Percentiles rank a stretch among this genome's conserved stretches.
These are phyloP conservation scores for Neoaliturus tenellus DNA, from an alignment of 2,888 invertebrate genomes.

Conservation along the genomic window DNA sequence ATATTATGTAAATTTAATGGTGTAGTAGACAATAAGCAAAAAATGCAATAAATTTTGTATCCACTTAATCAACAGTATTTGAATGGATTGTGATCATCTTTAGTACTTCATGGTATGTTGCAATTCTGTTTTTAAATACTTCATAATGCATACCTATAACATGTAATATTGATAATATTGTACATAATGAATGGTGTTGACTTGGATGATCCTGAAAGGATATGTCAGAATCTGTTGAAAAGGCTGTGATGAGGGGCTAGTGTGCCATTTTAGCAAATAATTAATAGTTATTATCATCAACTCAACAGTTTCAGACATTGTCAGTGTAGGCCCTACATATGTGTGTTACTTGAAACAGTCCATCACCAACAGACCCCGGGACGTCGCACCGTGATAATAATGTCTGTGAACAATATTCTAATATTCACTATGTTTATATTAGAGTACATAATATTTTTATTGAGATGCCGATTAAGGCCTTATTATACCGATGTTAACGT, in stretches of 20 bases:
- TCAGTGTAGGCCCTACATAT: no score
- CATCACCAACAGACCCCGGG: neutral
- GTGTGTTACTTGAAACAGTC: neutral
- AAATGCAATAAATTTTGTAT: neutral
- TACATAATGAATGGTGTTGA: neutral
- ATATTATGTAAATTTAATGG: neutral
- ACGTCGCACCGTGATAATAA: neutral
- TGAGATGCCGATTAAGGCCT: neutral
- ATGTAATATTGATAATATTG: neutral
- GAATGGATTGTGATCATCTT: neutral
- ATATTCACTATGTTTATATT: neutral
- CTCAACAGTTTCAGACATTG: neutral
- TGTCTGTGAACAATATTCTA: neutral
- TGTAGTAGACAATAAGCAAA: neutral
- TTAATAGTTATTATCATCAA: neutral
- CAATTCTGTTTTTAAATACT: neutral
- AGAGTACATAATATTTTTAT: conserved; percentile 16
- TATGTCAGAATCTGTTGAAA: neutral
- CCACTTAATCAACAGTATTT: neutral
- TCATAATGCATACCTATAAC: neutral
- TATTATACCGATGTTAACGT: neutral
- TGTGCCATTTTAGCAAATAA: conserved; percentile 16
- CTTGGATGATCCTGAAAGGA: conserved; percentile 15
- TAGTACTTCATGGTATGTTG: neutral
- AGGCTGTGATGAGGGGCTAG: conserved; percentile 14